Conservation (phyloP, 2,797 vertebrate genomes). For the Ceryle rudis region DNA sequence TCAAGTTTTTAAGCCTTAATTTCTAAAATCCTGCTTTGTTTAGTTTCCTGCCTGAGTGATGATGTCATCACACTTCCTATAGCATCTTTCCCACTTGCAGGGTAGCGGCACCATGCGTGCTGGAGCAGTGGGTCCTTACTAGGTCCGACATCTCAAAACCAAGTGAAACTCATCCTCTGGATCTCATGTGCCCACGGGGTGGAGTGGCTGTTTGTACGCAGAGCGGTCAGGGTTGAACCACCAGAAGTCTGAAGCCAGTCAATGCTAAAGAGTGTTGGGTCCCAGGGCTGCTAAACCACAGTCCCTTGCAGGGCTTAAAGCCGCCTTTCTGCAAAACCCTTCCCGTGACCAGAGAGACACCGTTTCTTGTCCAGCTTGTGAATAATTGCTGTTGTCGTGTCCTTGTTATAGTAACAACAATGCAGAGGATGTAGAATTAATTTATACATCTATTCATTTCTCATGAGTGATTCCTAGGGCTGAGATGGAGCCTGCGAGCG, state of each 20-base stretch:
- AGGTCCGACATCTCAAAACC: background rate
- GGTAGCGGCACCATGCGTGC: rapidly evolving
- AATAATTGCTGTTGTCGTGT: background rate
- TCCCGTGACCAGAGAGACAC: background rate
- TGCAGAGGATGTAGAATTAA: background rate
- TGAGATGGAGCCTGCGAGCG: background rate
- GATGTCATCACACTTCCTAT: background rate
- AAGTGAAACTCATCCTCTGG: background rate
- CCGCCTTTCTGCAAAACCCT: background rate
- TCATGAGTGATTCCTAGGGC: background rate
- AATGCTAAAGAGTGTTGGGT: background rate
- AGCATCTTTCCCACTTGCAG: background rate
- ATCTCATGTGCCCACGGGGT: no score
- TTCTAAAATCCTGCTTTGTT: background rate
- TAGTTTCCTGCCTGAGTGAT: background rate
- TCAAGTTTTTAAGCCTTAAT: background rate
- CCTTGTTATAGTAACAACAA: background rate
- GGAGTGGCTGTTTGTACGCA: background rate
- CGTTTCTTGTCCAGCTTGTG: background rate
- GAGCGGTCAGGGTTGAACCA: background rate
- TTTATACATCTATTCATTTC: background rate
- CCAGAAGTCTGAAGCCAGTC: background rate
- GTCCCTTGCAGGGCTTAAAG: background rate
- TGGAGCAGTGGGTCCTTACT: background rate
- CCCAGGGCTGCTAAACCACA: background rate